phyloP scores from a whole-genome alignment of 53 echinoderm and acorn worm genomes.

The Actinopyga echinites region DNA sequence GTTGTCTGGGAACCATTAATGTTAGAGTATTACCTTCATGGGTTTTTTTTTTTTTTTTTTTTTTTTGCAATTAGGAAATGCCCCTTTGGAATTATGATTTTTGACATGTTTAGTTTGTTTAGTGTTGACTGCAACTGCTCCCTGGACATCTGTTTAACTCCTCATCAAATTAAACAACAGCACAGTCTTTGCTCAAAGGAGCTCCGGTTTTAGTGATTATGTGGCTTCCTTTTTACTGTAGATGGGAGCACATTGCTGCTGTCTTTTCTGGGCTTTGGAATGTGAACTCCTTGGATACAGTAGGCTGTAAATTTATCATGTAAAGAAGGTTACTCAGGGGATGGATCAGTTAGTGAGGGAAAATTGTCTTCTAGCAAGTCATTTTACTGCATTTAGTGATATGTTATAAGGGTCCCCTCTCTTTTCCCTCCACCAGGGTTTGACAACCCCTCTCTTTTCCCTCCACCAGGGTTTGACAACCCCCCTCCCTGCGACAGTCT shows the following conservation, averaged over 20 bases:
- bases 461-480: no score
- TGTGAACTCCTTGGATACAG: no score
- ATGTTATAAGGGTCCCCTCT: no score
- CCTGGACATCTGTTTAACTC: background rate
- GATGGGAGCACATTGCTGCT: background rate
- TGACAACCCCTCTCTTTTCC: no score
- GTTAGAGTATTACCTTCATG: no score
- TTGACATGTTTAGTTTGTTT: background rate
- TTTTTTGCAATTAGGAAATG: background rate
- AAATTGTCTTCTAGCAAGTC: no score
- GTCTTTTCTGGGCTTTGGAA: background rate
- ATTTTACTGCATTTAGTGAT: no score
- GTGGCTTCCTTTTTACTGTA: background rate
- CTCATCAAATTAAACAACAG: background rate
- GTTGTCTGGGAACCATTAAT: no score
- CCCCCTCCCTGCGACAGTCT: no score
- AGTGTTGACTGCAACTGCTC: background rate
- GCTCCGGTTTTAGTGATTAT: background rate
- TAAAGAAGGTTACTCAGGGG: background rate
- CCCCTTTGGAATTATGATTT: background rate
- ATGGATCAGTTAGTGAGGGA: no score
- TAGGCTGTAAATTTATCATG: background rate
- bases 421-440: no score
- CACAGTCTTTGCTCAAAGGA: background rate
- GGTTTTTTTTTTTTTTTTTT: background rate